phyloP scores from a whole-genome alignment of 1,140 invertebrate genomes.

The Maniola jurtina region DNA sequence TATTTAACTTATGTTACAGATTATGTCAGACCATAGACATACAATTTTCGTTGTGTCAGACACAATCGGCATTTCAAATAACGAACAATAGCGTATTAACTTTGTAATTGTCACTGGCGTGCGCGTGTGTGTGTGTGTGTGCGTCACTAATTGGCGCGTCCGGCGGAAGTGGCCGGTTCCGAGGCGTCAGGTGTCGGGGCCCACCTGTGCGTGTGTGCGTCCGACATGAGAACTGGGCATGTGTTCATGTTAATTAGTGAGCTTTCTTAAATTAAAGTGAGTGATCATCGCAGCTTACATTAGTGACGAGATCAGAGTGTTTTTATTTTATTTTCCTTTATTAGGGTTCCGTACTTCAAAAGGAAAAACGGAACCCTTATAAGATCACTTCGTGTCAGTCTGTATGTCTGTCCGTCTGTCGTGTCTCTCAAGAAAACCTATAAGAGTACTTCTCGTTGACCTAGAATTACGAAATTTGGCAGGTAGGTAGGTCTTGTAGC shows the following conservation, averaged over 20 bases:
- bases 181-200: constrained; percentile 64
- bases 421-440: too few species aligned
- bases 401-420: too few species aligned
- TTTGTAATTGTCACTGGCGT: constrained; percentile 37
- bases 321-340: too few species aligned
- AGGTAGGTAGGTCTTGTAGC: too few species aligned
- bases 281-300: not conserved
- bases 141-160: constrained; percentile 71
- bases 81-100: constrained; percentile 28
- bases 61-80: constrained; percentile 19
- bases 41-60: too few species aligned
- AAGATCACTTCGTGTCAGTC: too few species aligned
- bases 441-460: too few species aligned
- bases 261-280: constrained; percentile 11
- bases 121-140: constrained; percentile 53
- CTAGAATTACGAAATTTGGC: too few species aligned
- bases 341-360: too few species aligned
- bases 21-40: too few species aligned
- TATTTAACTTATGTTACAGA: not conserved
- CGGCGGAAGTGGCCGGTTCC: constrained; percentile 74
- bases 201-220: constrained; percentile 52
- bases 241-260: constrained; percentile 8
- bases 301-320: not conserved
- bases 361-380: too few species aligned
- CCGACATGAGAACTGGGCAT: constrained; percentile 19